These are phyloP conservation scores for Agrochola lychnidis DNA, from an alignment of 2,888 invertebrate species.

Conservation along the genomic window DNA sequence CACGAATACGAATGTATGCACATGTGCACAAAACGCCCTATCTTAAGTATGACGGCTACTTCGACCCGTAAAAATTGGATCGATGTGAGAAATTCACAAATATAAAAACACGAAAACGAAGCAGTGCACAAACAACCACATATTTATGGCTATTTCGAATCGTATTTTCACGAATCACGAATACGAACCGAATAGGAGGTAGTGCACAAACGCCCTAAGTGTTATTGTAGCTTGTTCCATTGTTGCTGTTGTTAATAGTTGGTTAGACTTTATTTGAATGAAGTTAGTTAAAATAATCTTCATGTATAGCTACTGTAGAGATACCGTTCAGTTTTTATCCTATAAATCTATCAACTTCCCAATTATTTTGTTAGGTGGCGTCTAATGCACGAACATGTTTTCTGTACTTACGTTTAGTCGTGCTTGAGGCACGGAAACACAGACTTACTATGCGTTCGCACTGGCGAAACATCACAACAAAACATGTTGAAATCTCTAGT, in stretches of 20 bases:
- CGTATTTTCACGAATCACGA: too few species aligned
- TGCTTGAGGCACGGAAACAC: neutral
- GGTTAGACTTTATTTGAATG: neutral
- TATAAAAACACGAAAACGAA: neutral
- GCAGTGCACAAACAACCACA: neutral
- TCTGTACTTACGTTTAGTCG: neutral
- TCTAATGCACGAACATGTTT: neutral
- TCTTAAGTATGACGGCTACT: too few species aligned
- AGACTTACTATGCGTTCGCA: too few species aligned
- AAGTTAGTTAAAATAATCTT: neutral
- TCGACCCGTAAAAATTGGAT: too few species aligned
- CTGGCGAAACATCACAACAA: too few species aligned
- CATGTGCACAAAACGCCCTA: too few species aligned
- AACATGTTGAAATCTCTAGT: too few species aligned
- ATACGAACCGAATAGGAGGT: too few species aligned
- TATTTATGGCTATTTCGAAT: neutral
- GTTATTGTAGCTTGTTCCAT: constrained; percentile 3
- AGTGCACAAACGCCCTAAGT: neutral
- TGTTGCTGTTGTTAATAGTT: neutral
- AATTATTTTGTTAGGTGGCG: neutral
- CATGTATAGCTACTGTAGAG: neutral
- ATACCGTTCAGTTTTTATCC: neutral
- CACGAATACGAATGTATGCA: too few species aligned
- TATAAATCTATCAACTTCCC: neutral
- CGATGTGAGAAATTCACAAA: neutral